Evolutionary conservation across 2,113 vertebrate genomes (phyloP), one percentile per base, ranked within the genome.

Genomic region (Orientallactaga bullata): DNA sequence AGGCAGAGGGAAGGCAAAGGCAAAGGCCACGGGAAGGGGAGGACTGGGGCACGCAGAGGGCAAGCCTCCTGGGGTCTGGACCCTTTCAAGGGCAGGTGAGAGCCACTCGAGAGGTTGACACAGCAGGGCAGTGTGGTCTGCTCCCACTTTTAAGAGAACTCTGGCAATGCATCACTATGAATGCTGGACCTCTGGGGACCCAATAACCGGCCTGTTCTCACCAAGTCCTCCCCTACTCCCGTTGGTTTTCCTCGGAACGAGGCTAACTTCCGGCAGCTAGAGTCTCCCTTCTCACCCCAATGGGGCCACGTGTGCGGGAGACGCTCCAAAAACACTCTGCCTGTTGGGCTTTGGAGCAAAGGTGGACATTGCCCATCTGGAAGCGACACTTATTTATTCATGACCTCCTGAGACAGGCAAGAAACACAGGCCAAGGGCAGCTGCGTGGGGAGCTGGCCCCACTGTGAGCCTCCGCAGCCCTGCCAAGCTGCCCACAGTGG

Each of bases 1-100:
- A 24, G 65, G 58, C 26, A 9, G 26, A 4, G 0, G 61, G 17
- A 32, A 0, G 5, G n/a, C 42, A 18, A 3, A 10, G 32, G 26
- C 35, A 82, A 91, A 85, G 88, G 73, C 26, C 69, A 61, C 39
- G 58, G 23, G 68, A 69, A 32, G 5, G 23, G 2, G 20, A 42
- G 30, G n/a, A 6, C 15, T 26, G 2, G 21, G n/a, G 15, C 51
- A 10, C 69, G n/a, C n/a, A 72, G 47, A 72, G 35, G 71, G 71
- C 47, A 58, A 37, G 18, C 11, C 24, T 15, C 61, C 16, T 63
- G 26, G 65, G 28, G 65, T 66, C 65, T 66, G 65, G 35, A 8
- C 73, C 23, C 60, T 79, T 37, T 55, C 72, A 5, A 17, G 55
- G 39, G 5, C 5, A 65, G 8, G 9, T 10, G 20, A 83, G 76